Percentiles rank a stretch among this genome's conserved stretches.
These are phyloP conservation scores for Mirza zaza DNA, from an alignment of 2,113 vertebrate genomes.

Conservation along the genomic window DNA sequence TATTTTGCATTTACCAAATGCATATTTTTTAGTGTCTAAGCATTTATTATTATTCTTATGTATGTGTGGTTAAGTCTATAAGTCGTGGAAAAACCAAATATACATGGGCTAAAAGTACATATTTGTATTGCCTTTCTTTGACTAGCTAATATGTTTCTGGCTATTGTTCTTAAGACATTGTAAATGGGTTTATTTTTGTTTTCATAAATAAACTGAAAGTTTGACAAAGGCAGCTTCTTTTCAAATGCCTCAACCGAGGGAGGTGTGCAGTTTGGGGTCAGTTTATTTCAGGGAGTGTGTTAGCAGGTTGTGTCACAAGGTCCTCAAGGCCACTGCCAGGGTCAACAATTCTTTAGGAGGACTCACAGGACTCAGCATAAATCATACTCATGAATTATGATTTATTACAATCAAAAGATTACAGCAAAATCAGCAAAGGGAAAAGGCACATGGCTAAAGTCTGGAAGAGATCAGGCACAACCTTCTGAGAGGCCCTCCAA, in stretches of 20 bases:
- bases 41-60: neutral
- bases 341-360: neutral
- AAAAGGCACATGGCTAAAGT: neutral
- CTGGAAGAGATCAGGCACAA: neutral
- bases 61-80: neutral
- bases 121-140: neutral
- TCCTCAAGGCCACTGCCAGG: neutral
- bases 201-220: neutral
- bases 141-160: neutral
- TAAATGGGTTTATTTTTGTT: neutral
- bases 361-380: neutral
- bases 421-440: neutral
- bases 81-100: neutral
- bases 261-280: neutral
- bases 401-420: neutral
- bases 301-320: neutral
- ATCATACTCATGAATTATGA: neutral
- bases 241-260: neutral
- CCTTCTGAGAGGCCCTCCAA: neutral
- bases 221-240: neutral
- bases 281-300: neutral
- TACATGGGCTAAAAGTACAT: neutral
- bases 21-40: neutral
- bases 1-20: neutral
- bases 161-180: neutral